A percentile compares a stretch with the other conserved stretches of the same genome.
Conservation (phyloP, 2,888 invertebrate genomes). For the Cyaniris semiargus region DNA sequence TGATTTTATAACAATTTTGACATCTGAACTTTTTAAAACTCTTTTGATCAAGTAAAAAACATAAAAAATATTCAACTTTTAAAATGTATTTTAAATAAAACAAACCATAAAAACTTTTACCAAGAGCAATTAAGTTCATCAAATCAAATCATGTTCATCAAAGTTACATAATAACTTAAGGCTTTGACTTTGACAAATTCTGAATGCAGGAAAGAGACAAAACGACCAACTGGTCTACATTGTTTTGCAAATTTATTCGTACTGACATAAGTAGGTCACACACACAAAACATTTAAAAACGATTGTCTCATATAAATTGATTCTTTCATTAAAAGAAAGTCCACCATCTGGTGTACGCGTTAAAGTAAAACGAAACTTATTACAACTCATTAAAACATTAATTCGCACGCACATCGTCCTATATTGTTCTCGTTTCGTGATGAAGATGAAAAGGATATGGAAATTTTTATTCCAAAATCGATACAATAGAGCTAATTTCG, state of each 20-base stretch:
- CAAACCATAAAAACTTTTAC: no score
- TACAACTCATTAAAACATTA: constrained; percentile 1
- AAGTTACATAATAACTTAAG: no score
- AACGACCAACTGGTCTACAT: neutral
- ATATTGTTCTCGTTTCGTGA: constrained; percentile 52
- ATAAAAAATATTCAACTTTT: no score
- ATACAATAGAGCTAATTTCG: constrained; percentile 47
- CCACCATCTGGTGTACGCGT: constrained; percentile 6
- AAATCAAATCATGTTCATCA: no score
- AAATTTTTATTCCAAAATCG: constrained; percentile 53
- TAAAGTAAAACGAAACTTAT: constrained; percentile 9
- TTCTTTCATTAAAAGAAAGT: constrained; percentile 21
- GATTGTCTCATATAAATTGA: constrained; percentile 19
- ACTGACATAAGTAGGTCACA: neutral
- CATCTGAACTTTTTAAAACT: no score
- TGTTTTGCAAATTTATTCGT: neutral
- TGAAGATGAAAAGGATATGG: constrained; percentile 44
- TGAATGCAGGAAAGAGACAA: neutral
- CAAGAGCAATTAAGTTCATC: no score
- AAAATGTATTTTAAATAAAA: no score
- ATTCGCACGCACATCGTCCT: neutral
- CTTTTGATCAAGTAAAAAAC: no score
- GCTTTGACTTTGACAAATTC: no score
- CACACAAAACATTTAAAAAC: constrained; percentile 4
- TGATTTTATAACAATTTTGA: no score